Percentiles rank a stretch among this genome's conserved stretches.
Conservation (phyloP, 2,888 invertebrate genomes). For the Tetrapedia diversipes region DNA sequence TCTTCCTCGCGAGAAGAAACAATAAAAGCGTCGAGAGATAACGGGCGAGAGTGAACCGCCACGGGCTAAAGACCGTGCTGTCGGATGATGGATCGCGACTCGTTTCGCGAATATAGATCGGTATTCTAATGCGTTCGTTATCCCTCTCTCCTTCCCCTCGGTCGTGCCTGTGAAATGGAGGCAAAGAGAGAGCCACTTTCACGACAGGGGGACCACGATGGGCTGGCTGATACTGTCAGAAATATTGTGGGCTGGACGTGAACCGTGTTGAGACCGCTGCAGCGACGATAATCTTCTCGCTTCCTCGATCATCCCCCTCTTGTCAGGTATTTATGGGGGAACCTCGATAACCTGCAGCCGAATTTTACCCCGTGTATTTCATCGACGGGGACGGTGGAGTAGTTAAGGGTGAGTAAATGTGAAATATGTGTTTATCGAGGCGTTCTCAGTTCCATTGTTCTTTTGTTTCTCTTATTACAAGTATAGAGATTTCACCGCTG, state of each 20-base stretch:
- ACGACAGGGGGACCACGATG: conserved; percentile 65
- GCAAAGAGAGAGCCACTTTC: conserved; percentile 45
- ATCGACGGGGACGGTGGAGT: too few species aligned
- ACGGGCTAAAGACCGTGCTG: conserved; percentile 23
- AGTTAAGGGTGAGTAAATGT: too few species aligned
- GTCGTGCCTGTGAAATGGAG: conserved; percentile 11
- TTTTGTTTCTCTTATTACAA: background rate
- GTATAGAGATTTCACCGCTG: too few species aligned
- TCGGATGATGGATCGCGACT: conserved; percentile 72
- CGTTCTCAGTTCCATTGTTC: background rate
- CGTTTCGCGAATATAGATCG: conserved; percentile 74
- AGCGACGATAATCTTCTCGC: conserved; percentile 51
- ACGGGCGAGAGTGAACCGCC: conserved; percentile 3
- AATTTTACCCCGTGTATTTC: too few species aligned
- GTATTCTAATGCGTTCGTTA: conserved; percentile 65
- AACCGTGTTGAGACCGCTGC: conserved; percentile 64
- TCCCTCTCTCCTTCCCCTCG: too few species aligned
- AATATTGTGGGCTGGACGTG: conserved; percentile 66
- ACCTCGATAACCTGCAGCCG: too few species aligned
- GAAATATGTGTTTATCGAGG: too few species aligned
- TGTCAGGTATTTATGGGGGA: too few species aligned
- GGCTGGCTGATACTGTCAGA: conserved; percentile 71
- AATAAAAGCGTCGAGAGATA: conserved; percentile 59
- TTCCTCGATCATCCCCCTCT: too few species aligned
- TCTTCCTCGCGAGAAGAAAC: conserved; percentile 66